These are phyloP conservation scores for Zalophus californianus DNA, from an alignment of 2,797 vertebrate species.

Conservation along the genomic window DNA sequence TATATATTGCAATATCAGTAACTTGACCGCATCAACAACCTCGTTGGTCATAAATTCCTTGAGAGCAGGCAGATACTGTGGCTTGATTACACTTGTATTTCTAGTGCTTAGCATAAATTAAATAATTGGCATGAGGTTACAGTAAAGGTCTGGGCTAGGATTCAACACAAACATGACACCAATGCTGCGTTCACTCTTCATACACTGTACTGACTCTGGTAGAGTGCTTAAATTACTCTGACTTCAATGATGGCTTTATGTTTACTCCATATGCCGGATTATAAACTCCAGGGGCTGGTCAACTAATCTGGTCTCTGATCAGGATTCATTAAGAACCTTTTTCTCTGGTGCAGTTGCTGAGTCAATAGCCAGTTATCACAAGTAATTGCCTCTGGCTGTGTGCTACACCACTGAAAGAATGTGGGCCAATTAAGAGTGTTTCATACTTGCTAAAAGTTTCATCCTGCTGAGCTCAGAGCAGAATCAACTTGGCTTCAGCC, in stretches of 20 bases:
- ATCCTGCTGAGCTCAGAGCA: conserved; percentile 46
- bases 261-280: not conserved
- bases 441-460: conserved; percentile 39
- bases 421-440: conserved; percentile 52
- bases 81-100: not conserved
- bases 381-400: conserved; percentile 19
- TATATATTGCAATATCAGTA: not conserved
- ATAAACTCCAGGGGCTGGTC: not conserved
- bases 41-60: not conserved
- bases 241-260: not conserved
- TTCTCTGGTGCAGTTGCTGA: conserved; percentile 22
- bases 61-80: not conserved
- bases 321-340: conserved; percentile 27
- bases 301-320: conserved; percentile 19
- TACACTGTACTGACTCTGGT: no score
- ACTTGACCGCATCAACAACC: not conserved
- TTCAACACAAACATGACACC: not conserved
- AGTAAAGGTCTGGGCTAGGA: not conserved
- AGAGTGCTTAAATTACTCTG: not conserved
- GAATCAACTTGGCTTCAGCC: conserved; percentile 46
- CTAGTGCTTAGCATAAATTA: not conserved
- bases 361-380: conserved; percentile 39
- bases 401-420: not conserved
- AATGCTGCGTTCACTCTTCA: fast-evolving
- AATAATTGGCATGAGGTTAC: not conserved